Evolutionary conservation across 2,113 vertebrate genomes (phyloP).

Genomic region (Tupaia chinensis): DNA sequence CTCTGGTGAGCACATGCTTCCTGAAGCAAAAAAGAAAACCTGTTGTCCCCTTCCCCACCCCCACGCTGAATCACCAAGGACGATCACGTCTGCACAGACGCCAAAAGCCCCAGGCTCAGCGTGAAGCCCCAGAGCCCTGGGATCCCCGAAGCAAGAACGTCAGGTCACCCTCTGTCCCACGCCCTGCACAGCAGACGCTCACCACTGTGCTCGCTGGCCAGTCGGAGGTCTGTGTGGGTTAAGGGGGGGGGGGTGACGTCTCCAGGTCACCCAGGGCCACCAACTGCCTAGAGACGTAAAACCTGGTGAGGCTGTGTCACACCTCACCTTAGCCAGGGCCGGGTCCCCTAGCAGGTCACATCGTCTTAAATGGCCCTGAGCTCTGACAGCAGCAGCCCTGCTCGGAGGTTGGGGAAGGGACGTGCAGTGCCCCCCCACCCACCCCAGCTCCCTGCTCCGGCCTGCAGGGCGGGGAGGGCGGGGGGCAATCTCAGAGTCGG

Average conservation of each 20-base stretch:
- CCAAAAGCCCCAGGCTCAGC: neutral
- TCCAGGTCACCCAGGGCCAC: neutral
- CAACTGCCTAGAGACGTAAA: neutral
- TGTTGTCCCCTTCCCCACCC: no score
- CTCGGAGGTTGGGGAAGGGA: neutral
- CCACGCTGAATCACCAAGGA: neutral
- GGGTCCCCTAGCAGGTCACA: neutral
- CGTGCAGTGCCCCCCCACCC: neutral
- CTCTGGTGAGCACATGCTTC: no score
- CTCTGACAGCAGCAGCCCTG: neutral
- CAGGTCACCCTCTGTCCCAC: neutral
- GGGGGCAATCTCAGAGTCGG: neutral
- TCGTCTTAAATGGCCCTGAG: neutral
- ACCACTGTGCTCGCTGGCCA: neutral
- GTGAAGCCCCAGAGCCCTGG: neutral
- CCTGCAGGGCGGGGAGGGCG: neutral
- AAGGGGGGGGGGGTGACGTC: fast-evolving
- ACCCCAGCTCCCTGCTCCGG: neutral
- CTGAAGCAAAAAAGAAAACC: no score
- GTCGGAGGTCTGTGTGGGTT: neutral
- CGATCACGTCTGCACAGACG: neutral
- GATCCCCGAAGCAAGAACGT: neutral
- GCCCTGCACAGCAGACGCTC: neutral
- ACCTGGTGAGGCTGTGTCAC: neutral
- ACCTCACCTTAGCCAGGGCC: neutral